Evolutionary conservation across 2,113 vertebrate species (phyloP), one percentile per base, ranked within the genome.

Genomic region (Mystacornis crossleyi): DNA sequence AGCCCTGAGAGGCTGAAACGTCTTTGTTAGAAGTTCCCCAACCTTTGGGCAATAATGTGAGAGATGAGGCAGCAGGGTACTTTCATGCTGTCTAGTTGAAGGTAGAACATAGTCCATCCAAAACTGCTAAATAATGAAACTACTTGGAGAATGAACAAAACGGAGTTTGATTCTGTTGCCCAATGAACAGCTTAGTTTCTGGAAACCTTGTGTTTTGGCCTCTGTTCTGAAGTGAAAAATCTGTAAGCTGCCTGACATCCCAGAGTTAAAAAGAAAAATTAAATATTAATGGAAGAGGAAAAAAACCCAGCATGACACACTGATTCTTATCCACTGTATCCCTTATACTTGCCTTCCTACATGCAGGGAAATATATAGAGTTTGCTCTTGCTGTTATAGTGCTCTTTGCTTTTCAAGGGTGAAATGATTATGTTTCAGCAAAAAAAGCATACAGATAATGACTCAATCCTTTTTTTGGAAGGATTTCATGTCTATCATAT

Each of bases 181-280:
- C 89, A 50, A 13, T 19, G 17, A 36, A 50, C 43, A 58, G 18
- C 24, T 73, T 58, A 31, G 40, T 47, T 43, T 55, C 31, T 81
- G 78, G 26, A 57, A 74, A 48, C 9, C 33, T 84, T 72, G 6
- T 4, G 21, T 85, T 81, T 54, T 89, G 29, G 26, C 29, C 25
- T 87, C 21, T 85, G 5, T 34, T 45, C 21, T 69, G 48, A 69
- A 19, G 73, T 14, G 6, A 65, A 94, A 89, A 64, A 48, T 73
- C 25, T 62, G 19, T 33, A 72, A 88, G 33, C 43, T 81, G 24
- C 9, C 26, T 69, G 61, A 50, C 4, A 61, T 34, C 23, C 24
- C n/a, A 61, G 10, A 79, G n/a, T 91, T 86, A 61, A 94, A 94
- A 95, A 53, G n/a, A 75, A 87, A 87, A 67, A 93, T 26, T 21